A percentile compares a stretch with the other conserved stretches of the same genome.
These are phyloP conservation scores for Hydropsyche betteni DNA, from an alignment of 2,888 invertebrate genomes.

Conservation along the genomic window DNA sequence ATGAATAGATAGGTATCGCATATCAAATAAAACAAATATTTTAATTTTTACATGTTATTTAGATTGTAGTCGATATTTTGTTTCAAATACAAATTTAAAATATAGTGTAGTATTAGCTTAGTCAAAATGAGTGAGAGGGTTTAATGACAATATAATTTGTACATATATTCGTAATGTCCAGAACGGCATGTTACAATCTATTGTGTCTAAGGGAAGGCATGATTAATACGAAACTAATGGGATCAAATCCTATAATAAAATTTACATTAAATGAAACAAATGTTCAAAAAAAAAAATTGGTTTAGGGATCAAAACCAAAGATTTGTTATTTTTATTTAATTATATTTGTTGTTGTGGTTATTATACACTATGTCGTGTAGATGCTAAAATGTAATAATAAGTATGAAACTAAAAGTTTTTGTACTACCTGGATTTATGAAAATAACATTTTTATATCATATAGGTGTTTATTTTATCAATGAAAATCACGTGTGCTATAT, in stretches of 20 bases:
- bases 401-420: constrained; percentile 23
- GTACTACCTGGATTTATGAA: constrained; percentile 7
- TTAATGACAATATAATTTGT: constrained; percentile 68
- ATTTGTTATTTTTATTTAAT: constrained; percentile 74
- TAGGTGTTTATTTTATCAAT: background rate
- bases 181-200: constrained; percentile 41
- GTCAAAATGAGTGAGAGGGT: constrained; percentile 67
- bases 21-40: constrained; percentile 37
- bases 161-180: constrained; percentile 53
- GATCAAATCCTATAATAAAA: constrained; percentile 69
- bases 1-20: constrained; percentile 51
- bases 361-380: constrained; percentile 40
- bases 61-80: constrained; percentile 31
- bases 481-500: too few species aligned
- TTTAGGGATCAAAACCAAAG: constrained; percentile 86
- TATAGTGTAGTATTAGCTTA: constrained; percentile 54
- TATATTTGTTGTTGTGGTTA: constrained; percentile 50
- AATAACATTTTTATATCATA: constrained; percentile 16
- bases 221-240: constrained; percentile 65
- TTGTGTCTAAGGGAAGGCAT: constrained; percentile 47
- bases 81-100: constrained; percentile 23
- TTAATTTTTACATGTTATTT: constrained; percentile 36
- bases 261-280: constrained; percentile 59
- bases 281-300: constrained; percentile 63
- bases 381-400: constrained; percentile 31